phyloP scores from a whole-genome alignment of 2,113 vertebrate genomes.

The Saccopteryx bilineata region DNA sequence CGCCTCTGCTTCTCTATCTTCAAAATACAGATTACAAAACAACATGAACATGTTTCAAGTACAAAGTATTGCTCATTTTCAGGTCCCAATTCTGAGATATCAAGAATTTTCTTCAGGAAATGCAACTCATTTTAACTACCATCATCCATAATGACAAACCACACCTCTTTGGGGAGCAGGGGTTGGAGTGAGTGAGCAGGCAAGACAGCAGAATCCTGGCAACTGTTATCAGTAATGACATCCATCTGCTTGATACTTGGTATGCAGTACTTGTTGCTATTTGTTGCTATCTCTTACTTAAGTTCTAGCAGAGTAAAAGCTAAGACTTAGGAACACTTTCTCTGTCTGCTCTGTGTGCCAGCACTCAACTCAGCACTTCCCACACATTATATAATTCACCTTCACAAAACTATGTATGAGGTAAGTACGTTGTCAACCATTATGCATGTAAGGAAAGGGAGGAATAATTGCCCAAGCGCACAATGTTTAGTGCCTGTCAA shows the following conservation, averaged over 20 bases:
- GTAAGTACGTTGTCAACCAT: background rate
- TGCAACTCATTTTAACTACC: background rate
- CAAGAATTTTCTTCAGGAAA: slow-evolving; percentile 28
- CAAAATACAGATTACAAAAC: slow-evolving; percentile 78
- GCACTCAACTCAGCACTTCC: background rate
- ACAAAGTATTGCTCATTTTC: background rate
- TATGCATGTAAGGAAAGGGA: background rate
- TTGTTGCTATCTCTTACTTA: background rate
- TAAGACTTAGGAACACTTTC: background rate
- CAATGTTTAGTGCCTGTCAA: background rate
- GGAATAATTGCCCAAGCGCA: background rate
- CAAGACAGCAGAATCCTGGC: background rate
- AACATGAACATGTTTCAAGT: background rate
- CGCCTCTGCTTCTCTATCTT: slow-evolving; percentile 94
- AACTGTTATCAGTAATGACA: background rate
- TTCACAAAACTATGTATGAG: background rate
- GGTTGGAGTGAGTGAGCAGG: background rate
- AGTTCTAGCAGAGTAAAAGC: background rate
- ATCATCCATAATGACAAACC: background rate
- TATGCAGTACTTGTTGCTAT: background rate
- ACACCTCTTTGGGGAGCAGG: background rate
- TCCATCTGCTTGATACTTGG: background rate
- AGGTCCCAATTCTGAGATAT: background rate
- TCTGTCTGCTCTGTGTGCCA: background rate
- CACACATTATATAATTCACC: background rate